Evolutionary conservation across 2,113 vertebrate genomes (phyloP).

Genomic region (Microtus montanus): DNA sequence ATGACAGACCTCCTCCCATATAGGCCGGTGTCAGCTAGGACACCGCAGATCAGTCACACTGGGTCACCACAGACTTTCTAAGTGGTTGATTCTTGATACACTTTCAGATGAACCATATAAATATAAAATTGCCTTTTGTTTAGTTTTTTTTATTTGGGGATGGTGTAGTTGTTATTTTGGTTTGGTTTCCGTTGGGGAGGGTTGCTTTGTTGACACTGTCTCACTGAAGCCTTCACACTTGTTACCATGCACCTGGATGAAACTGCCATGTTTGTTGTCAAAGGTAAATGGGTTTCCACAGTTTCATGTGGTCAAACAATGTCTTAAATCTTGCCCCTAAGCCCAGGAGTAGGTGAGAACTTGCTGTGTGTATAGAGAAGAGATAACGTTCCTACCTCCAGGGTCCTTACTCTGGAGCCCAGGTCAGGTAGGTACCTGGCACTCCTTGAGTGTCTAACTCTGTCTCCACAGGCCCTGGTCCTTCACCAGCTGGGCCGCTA

Average conservation of each 20-base stretch:
- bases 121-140: neutral
- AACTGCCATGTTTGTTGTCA: neutral
- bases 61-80: neutral
- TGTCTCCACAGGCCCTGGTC: slow-evolving; percentile 91
- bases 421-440: neutral
- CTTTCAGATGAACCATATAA: neutral
- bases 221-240: neutral
- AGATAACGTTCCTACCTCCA: rapidly evolving
- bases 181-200: neutral
- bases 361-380: rapidly evolving
- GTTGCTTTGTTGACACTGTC: neutral
- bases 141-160: neutral
- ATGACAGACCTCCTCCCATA: neutral
- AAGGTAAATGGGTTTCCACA: rapidly evolving
- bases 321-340: neutral
- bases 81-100: rapidly evolving
- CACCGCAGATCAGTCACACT: rapidly evolving
- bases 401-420: no score
- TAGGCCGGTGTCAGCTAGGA: neutral
- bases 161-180: neutral
- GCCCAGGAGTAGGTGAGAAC: neutral
- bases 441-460: neutral
- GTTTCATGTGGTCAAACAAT: rapidly evolving
- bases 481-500: slow-evolving; percentile 96
- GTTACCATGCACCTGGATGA: neutral